These are phyloP conservation scores for Drosophila eohydei DNA, from an alignment of 2,888 invertebrate genomes.

Conservation along the genomic window DNA sequence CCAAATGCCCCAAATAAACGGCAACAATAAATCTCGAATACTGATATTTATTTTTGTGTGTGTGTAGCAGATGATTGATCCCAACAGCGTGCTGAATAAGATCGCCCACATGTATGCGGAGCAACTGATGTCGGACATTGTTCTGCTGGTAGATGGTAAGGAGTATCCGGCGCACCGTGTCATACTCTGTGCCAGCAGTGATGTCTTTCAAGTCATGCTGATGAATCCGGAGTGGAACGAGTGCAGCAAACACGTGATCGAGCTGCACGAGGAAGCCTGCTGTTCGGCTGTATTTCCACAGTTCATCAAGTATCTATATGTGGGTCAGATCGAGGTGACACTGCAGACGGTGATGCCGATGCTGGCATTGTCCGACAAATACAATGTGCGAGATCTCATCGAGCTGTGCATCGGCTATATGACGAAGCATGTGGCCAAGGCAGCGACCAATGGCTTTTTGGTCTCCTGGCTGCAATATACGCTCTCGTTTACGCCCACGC, in stretches of 20 bases:
- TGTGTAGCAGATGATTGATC: conserved; percentile 91
- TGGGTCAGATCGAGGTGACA: conserved; percentile 94
- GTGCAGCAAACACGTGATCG: conserved; percentile 92
- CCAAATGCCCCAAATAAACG: background rate
- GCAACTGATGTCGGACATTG: conserved; percentile 95
- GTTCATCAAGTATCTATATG: conserved; percentile 94
- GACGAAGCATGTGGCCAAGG: conserved; percentile 93
- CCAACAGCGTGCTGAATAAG: conserved; percentile 91
- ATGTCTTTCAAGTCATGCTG: conserved; percentile 98
- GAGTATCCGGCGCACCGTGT: conserved; percentile 95
- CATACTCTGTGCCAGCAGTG: conserved; percentile 96
- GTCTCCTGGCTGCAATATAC: conserved; percentile 97
- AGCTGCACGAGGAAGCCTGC: conserved; percentile 93
- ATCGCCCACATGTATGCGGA: conserved; percentile 94
- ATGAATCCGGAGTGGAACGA: conserved; percentile 98
- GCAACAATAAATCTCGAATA: background rate
- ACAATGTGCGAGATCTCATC: conserved; percentile 96
- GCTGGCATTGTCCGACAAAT: conserved; percentile 96
- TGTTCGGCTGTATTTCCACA: conserved; percentile 94
- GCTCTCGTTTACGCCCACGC: conserved; percentile 90
- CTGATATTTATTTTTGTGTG: background rate
- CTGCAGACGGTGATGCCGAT: conserved; percentile 94
- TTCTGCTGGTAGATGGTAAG: conserved; percentile 92
- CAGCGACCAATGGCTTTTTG: conserved; percentile 92
- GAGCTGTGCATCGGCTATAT: conserved; percentile 94